These are phyloP conservation scores for Platyrinchus mystaceus DNA, from an alignment of 2,797 vertebrate species.

Conservation along the genomic window DNA sequence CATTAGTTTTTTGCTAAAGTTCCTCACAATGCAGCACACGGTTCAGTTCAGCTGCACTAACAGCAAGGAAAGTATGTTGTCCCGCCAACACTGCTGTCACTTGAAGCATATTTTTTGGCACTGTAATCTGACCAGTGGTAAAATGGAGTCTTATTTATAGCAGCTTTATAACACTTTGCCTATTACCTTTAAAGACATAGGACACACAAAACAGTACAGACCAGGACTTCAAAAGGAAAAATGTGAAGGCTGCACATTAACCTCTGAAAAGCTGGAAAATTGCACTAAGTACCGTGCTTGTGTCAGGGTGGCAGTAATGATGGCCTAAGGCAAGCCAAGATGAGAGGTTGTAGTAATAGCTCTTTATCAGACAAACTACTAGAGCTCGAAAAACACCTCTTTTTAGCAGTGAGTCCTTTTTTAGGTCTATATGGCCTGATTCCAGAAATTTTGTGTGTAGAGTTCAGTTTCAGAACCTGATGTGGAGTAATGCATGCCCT, in stretches of 20 bases:
- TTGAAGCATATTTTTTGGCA: not conserved
- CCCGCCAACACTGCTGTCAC: not conserved
- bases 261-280: not conserved
- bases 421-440: not conserved
- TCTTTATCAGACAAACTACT: not conserved
- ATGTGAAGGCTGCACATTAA: not conserved
- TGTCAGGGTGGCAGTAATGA: not conserved
- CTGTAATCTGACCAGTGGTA: not conserved
- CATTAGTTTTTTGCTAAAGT: not conserved
- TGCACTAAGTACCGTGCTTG: rapidly evolving
- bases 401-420: not conserved
- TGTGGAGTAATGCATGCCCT: not conserved
- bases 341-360: not conserved
- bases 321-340: not conserved
- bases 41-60: not conserved
- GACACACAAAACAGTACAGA: not conserved
- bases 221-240: not conserved
- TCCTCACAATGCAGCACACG: not conserved
- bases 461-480: not conserved
- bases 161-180: not conserved
- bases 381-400: not conserved
- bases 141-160: not conserved
- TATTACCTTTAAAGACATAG: not conserved
- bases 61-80: not conserved
- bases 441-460: not conserved